Conservation (phyloP, 2,888 invertebrate genomes). For the Falcaria lacertinaria region DNA sequence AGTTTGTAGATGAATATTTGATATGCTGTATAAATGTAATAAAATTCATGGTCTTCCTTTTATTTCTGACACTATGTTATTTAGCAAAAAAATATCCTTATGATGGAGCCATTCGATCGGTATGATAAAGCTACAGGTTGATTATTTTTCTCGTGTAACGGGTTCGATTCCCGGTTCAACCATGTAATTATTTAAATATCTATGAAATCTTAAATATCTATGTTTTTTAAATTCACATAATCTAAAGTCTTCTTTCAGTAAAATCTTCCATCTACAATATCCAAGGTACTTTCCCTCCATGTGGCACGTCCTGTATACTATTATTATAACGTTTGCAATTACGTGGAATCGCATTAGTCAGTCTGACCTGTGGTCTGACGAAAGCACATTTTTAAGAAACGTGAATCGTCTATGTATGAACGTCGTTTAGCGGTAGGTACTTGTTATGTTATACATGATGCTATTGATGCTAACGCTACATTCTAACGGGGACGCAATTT, state of each 20-base stretch:
- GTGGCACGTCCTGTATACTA: no score
- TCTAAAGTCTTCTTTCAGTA: no score
- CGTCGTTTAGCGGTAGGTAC: not conserved
- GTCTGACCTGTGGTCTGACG: not conserved
- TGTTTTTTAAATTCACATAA: not conserved
- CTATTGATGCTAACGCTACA: not conserved
- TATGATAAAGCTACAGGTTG: no score
- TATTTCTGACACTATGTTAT: no score
- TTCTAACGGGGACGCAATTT: not conserved
- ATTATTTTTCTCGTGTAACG: no score
- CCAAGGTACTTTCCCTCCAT: no score
- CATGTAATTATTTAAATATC: no score
- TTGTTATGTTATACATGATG: not conserved
- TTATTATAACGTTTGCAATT: not conserved
- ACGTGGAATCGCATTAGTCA: not conserved
- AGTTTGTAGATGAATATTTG: slow-evolving; percentile 3
- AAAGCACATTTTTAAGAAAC: not conserved
- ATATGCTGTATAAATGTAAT: not conserved
- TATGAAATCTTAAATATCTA: not conserved
- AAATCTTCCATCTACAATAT: no score
- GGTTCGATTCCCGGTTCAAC: no score
- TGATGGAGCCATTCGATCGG: no score
- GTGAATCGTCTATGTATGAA: not conserved
- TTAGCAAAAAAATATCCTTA: no score
- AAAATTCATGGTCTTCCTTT: no score